Evolutionary conservation across 2,113 vertebrate species (phyloP).

Genomic region (Dendrocopos noguchii): DNA sequence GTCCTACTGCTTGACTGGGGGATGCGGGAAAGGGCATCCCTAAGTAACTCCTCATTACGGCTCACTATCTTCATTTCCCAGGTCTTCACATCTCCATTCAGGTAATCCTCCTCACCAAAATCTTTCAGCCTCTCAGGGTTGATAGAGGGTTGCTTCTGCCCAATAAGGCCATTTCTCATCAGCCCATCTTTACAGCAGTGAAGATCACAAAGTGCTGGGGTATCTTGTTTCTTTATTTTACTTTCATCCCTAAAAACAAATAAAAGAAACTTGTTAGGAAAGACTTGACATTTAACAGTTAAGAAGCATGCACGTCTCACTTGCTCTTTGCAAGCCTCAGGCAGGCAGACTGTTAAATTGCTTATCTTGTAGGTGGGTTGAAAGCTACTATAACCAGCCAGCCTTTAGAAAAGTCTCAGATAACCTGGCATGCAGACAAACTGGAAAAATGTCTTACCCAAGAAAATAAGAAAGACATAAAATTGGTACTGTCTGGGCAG

Average conservation of each 20-base stretch:
- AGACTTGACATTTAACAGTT: background rate
- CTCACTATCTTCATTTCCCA: slow-evolving; percentile 75
- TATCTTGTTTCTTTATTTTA: slow-evolving; percentile 62
- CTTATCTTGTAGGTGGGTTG: background rate
- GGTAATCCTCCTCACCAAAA: slow-evolving; percentile 88
- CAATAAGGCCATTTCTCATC: slow-evolving; percentile 69
- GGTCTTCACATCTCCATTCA: slow-evolving; percentile 83
- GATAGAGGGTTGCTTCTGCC: slow-evolving; percentile 77
- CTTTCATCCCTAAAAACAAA: slow-evolving; percentile 74
- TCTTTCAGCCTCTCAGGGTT: slow-evolving; percentile 88
- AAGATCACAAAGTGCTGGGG: slow-evolving; percentile 22
- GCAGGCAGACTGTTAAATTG: background rate
- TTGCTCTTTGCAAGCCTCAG: background rate
- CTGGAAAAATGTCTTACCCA: background rate
- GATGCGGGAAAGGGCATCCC: slow-evolving; percentile 71
- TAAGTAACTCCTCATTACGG: slow-evolving; percentile 71
- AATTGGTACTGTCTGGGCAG: background rate
- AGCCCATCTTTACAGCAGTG: slow-evolving; percentile 50
- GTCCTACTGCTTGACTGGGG: slow-evolving; percentile 59
- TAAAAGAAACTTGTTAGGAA: background rate
- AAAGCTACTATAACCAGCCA: background rate
- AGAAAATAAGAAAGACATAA: background rate
- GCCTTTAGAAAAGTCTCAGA: background rate
- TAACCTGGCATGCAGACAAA: background rate
- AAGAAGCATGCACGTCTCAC: background rate